Percentiles rank a stretch among this genome's conserved stretches.
Evolutionary conservation across 2,888 invertebrate genomes (phyloP).

Genomic region (Tipula vernalis): DNA sequence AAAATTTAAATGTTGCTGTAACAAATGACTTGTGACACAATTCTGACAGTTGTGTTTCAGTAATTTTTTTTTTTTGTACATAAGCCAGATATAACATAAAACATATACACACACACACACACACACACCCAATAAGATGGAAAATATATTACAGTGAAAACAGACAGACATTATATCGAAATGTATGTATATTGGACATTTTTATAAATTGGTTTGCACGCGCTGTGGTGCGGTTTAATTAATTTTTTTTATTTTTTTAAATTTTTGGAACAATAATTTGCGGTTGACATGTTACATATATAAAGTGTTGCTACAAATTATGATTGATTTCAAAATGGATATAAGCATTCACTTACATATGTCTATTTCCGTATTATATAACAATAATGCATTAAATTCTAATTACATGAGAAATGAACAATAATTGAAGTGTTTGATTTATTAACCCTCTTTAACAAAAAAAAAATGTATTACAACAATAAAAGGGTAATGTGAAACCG

Average conservation of each 20-base stretch:
- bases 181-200: neutral
- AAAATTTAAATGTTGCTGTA: conserved; percentile 10
- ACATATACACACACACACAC: neutral
- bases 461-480: neutral
- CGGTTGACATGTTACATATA: neutral
- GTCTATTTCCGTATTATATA: neutral
- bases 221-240: neutral
- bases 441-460: neutral
- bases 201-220: conserved; percentile 6
- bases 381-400: neutral
- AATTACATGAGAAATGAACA: neutral
- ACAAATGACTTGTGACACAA: conserved; percentile 11
- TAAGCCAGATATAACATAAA: neutral
- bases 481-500: neutral
- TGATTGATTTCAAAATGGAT: neutral
- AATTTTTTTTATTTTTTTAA: neutral
- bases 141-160: neutral
- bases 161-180: conserved; percentile 8
- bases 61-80: neutral
- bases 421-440: neutral
- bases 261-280: neutral
- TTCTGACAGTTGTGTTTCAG: neutral
- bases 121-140: neutral
- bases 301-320: neutral
- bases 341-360: neutral